These are phyloP conservation scores for Mythimna lalbum DNA, from an alignment of 2,888 invertebrate species.

Conservation along the genomic window DNA sequence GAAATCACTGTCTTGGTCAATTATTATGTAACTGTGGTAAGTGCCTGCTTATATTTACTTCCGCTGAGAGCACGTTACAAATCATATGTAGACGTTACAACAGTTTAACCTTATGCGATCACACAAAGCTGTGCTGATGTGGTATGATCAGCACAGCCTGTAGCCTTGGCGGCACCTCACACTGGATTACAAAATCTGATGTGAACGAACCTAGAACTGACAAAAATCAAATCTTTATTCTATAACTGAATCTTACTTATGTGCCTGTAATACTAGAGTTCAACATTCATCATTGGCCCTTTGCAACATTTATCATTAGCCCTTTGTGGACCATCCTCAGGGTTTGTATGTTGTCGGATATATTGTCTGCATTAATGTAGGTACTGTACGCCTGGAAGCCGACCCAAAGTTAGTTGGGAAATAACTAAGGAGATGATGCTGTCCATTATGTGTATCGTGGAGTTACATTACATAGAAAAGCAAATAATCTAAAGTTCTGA, in stretches of 20 bases:
- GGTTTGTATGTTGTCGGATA: not conserved
- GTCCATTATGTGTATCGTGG: not conserved
- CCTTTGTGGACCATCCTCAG: not conserved
- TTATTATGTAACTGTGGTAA: not conserved
- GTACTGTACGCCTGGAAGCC: not conserved
- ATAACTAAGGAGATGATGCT: not conserved
- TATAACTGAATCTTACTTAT: not conserved
- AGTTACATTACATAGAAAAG: not conserved
- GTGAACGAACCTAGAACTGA: not conserved
- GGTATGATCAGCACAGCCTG: slow-evolving; percentile 20
- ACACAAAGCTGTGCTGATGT: slow-evolving; percentile 5
- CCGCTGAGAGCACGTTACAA: not conserved
- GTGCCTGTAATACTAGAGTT: not conserved
- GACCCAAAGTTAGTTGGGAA: too few relatives aligned
- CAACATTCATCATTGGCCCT: too few relatives aligned
- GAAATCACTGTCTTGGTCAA: not conserved
- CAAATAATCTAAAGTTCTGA: not conserved
- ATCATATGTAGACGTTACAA: slow-evolving; percentile 7
- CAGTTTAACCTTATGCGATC: slow-evolving; percentile 8
- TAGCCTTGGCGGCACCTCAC: slow-evolving; percentile 7
- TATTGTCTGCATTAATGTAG: not conserved
- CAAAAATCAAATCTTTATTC: not conserved
- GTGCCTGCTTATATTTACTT: slow-evolving; percentile 7
- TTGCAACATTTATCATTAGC: too few relatives aligned
- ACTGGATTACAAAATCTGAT: slow-evolving; percentile 18